Base-by-base conservation (phyloP, 1,140 invertebrate genomes). In the Anthonomus grandis region DNA sequence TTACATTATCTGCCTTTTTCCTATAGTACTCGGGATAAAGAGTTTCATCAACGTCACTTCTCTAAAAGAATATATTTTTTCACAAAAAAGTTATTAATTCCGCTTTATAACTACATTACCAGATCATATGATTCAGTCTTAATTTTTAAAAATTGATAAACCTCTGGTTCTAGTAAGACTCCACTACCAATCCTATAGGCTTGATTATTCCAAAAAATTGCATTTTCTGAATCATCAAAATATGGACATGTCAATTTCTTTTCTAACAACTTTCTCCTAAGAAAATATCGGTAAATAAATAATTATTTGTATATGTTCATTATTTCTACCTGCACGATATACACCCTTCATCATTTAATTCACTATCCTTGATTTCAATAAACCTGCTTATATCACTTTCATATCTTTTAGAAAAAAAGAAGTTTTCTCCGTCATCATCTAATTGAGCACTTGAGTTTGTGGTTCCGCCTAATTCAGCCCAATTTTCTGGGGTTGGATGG, bases 11-110 rank as follows among this genome's bases (percentile, higher is more conserved):
- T 8, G 38, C 45, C 85, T 64, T 68, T 18, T 64, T 52, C 65
- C 85, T 81, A 48, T 84, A 62, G 22, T 52, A 79, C 74, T 89
- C 90, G 41, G 90, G 78, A 70, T 92, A 93, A 57, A 62, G n/a
- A 81, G 83, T 70, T 92, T 90, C 8, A 89, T 83, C 72, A 87
- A 92, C 27, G 83, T 72, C 17, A 83, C 79, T 72, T 89, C 86
- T 72, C 91, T 84, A 75, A 25, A 47, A 48, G n/a, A 50, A 50
- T n/a, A 37, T 10, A 37, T 21, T n/a, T 42, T 75, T 65, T 59
- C 17, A 13, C n/a, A n/a, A n/a, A n/a, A n/a, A n/a, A n/a, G n/a
- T n/a, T n/a, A 31, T n/a, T 47, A 36, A 19, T 21, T 23, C 12
- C 9, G 77, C 13, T 2, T 6, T n/a, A 24, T 39, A 21, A 42